These are phyloP conservation scores for Strongylocentrotus purpuratus DNA, from an alignment of 35 echinoderm and acorn worm species.

Conservation along the genomic window DNA sequence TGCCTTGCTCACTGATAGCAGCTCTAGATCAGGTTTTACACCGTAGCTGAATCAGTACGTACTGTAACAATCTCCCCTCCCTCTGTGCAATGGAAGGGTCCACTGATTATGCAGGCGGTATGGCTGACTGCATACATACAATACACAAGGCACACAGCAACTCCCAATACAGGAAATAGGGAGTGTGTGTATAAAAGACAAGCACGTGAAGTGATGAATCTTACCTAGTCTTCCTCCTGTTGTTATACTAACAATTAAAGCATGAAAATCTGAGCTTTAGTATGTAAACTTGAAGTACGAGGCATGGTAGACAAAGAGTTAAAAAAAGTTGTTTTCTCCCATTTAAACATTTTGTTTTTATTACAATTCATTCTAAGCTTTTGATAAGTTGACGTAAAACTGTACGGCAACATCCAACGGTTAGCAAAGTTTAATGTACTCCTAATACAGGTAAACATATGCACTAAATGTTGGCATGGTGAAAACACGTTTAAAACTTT, in stretches of 20 bases:
- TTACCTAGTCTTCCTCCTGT: not conserved
- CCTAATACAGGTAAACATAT: too few species aligned
- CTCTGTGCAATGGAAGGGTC: slow-evolving; percentile 4
- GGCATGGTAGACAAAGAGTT: not conserved
- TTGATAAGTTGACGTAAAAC: too few species aligned
- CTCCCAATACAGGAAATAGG: not conserved
- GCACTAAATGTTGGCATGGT: too few species aligned
- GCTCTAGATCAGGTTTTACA: slow-evolving; percentile 7
- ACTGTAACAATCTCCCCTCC: not conserved
- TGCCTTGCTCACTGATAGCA: not conserved
- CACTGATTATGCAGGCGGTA: slow-evolving; percentile 45
- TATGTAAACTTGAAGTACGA: not conserved
- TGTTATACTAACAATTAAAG: not conserved
- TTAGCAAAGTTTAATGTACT: too few species aligned
- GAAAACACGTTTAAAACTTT: too few species aligned
- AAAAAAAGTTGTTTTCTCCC: not conserved
- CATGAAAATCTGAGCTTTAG: not conserved
- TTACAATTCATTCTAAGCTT: not conserved
- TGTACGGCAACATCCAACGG: too few species aligned
- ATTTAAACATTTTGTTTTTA: not conserved
- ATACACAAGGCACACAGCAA: not conserved
- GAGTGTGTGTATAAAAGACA: not conserved
- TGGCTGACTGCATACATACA: slow-evolving; percentile 28
- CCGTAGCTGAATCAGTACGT: not conserved
- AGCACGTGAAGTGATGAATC: slow-evolving; percentile 16